Percentiles rank a stretch among this genome's conserved stretches.
These are phyloP conservation scores for Leucoptera coffeella DNA, from an alignment of 2,888 invertebrate genomes.

Conservation along the genomic window DNA sequence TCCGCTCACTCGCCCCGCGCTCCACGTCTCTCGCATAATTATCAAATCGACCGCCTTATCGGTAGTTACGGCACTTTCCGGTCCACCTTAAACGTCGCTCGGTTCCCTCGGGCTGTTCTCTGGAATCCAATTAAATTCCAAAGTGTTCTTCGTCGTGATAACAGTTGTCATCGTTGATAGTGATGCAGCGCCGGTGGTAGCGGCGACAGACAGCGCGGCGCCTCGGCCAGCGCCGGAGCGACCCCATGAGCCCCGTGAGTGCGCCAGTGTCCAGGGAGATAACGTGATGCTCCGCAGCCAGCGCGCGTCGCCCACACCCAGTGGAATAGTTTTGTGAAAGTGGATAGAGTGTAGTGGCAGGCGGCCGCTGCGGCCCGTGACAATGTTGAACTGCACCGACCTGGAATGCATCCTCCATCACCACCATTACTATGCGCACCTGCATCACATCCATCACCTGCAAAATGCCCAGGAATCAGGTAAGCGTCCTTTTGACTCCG, in stretches of 20 bases:
- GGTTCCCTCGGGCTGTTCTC: no score
- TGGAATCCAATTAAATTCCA: no score
- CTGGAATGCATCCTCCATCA: conserved; percentile 72
- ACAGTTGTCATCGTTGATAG: no score
- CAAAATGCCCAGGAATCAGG: conserved; percentile 61
- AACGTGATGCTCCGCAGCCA: conserved; percentile 43
- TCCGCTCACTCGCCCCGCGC: conserved; percentile 17
- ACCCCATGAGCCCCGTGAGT: conserved; percentile 17
- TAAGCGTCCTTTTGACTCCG: conserved; percentile 16
- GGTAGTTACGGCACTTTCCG: conserved; percentile 17
- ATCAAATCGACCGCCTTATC: conserved; percentile 24
- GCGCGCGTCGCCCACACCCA: conserved; percentile 29
- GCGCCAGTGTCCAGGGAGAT: conserved; percentile 28
- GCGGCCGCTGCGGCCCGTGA: conserved; percentile 18
- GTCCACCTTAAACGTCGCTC: conserved; percentile 13
- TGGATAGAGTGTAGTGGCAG: conserved; percentile 25
- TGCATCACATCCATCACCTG: conserved; percentile 64
- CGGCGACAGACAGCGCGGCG: conserved; percentile 32
- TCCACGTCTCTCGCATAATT: conserved; percentile 12
- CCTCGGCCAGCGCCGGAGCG: conserved; percentile 11
- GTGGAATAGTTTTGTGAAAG: conserved; percentile 52
- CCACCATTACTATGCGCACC: conserved; percentile 67
- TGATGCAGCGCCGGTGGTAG: no score
- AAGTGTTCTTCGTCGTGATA: no score
- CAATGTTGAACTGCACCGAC: conserved; percentile 73